Evolutionary conservation across 2,797 vertebrate species (phyloP), one percentile per base, ranked within the genome.

Genomic region (Premnoplex brunnescens): DNA sequence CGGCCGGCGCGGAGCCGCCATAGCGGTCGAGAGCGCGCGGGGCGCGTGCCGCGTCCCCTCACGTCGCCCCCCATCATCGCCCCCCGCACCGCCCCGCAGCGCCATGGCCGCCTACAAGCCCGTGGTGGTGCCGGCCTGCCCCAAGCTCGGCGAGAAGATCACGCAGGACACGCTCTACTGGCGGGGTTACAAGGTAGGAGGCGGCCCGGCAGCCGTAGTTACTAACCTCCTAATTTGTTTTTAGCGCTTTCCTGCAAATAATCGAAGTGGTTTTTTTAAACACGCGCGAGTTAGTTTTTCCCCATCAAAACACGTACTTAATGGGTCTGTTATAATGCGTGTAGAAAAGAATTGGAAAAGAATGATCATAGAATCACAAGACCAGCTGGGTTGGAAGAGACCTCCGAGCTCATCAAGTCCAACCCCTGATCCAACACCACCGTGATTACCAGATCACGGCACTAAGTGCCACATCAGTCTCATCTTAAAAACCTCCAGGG

Each of bases 81-180:
- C 5, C 43, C 43, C 10, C 19, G 9, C 43, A 44, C 43, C 43
- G 43, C 43, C 43, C 43, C 43, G 19, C 19, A 44, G 22, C 6
- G 48, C 10, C 32, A 99, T 99, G 99, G 98, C 99, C 48, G 95
- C 97, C 3, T 99, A 99, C 96, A 99, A 98, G 91, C 98, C 99
- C 19, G 98, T 98, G 26, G 98, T 98, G 92, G 97, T 99, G 67
- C 98, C 97, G 74, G 93, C 97, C 4, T 98, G 98, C 91, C 99
- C 99, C 66, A 97, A 98, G 95, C 98, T 99, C 82, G 99, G 99
- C 87, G 98, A 99, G 93, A 99, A 97, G 97, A 98, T 99, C 94
- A 99, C 99, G 20, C 98, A 99, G 89, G 99, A 99, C 88, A 99
- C 99, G 12, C 56, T 99, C 24, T 99, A 99, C 94, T 99, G 99